Base-by-base conservation (phyloP, 2,888 invertebrate species). In the Hedychridium roseum region DNA sequence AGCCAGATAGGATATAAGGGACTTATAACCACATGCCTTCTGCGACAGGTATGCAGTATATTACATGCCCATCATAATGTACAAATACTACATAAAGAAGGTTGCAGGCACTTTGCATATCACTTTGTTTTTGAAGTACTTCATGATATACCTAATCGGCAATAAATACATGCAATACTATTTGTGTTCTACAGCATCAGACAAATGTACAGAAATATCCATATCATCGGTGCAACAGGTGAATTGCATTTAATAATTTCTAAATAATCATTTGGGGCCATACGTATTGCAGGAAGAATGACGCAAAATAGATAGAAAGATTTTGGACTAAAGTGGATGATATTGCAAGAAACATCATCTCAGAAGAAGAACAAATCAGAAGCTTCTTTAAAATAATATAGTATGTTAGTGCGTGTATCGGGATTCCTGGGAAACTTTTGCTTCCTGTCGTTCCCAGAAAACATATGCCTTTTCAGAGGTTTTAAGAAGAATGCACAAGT, bases 11-110 rank as follows among this genome's bases (percentile, higher is more conserved):
- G 55, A 17, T 36, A 54, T 63, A 56, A 64, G 55, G 51, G 60
- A 66, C 45, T 64, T 53, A 50, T 44, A 61, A 64, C 68, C 71
- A 60, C 66, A 73, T 74, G 74, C 74, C 74, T 65, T 74, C 74
- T 50, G 74, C 72, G 54, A 74, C 73, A 62, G 72, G 74, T 74
- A 56, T 2, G 66, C 56, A 43, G 28, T 11, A 16, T 27, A 34
- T 21, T 17, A 35, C 18, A 15, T 15, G 4, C 17, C 28, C 9
- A 26, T n/a, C 14, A 7, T 16, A 20, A 3, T 32, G 14, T 5
- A 9, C 20, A 16, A 27, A 38, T 34, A 2, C 20, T 14, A 18
- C 3, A 17, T 23, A 38, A 38, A 18, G 3, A 36, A 15, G 18
- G 6, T n/a, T 15, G 23, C 23, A 6, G 23, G 9, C 9, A 23